phyloP scores from a whole-genome alignment of 2,888 invertebrate species.

The Tetanocera ferruginea region DNA sequence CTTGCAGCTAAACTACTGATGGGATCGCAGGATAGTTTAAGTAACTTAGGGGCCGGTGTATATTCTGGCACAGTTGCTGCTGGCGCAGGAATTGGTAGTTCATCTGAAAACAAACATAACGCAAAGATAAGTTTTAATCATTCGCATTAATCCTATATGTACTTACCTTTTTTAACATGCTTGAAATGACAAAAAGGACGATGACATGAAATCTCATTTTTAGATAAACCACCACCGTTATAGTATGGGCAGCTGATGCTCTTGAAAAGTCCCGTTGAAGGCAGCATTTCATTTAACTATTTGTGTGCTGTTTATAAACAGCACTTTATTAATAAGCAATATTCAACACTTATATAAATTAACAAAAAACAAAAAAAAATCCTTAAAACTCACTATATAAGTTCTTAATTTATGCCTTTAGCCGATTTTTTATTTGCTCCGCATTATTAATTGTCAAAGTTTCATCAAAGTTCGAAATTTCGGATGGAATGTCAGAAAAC shows the following conservation, averaged over 20 bases:
- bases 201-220: constrained; percentile 87
- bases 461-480: too few species aligned
- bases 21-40: constrained; percentile 58
- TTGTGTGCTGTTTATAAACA: not conserved
- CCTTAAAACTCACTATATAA: too few species aligned
- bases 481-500: too few species aligned
- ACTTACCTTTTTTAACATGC: constrained; percentile 81
- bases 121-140: not conserved
- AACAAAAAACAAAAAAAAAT: too few species aligned
- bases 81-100: constrained; percentile 49
- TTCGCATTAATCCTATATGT: not conserved
- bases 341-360: too few species aligned
- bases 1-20: constrained; percentile 49
- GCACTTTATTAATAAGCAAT: too few species aligned
- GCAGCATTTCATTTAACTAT: constrained; percentile 77
- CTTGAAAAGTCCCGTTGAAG: constrained; percentile 90
- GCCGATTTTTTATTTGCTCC: too few species aligned
- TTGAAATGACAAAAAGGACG: constrained; percentile 94
- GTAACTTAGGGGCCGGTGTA: constrained; percentile 65
- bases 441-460: too few species aligned
- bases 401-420: too few species aligned
- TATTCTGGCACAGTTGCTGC: constrained; percentile 57
- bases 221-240: constrained; percentile 80
- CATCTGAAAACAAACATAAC: constrained; percentile 48
- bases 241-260: constrained; percentile 89